Conservation (phyloP, 1,140 invertebrate genomes). For the Caenorhabditis inopinata region DNA sequence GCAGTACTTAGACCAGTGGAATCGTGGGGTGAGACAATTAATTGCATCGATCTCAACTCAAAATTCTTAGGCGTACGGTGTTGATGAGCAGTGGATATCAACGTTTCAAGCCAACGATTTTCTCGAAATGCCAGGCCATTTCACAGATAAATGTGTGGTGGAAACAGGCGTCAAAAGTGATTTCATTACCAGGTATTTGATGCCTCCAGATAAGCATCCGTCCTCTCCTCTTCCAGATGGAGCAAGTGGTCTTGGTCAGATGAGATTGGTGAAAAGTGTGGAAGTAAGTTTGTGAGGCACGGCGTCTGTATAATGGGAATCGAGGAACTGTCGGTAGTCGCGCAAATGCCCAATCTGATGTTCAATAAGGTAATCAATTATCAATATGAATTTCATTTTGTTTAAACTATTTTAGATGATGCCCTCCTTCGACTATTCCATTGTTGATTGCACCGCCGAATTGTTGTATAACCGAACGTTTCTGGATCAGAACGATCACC, state of each 20-base stretch:
- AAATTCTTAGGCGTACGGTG: constrained; percentile 2
- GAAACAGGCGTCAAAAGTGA: constrained; percentile 17
- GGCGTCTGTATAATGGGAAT: constrained; percentile 22
- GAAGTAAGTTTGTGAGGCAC: background rate
- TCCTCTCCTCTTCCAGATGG: too few relatives aligned
- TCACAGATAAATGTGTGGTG: background rate
- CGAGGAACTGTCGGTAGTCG: background rate
- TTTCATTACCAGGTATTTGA: background rate
- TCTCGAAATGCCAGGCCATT: constrained; percentile 20
- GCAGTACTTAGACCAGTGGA: background rate
- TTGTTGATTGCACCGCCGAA: background rate
- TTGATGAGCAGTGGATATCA: background rate
- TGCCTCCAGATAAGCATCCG: too few relatives aligned
- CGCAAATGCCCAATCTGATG: constrained; percentile 21
- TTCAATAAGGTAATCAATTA: constrained; percentile 1
- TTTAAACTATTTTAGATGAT: background rate
- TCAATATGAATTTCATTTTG: background rate
- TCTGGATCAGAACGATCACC: background rate
- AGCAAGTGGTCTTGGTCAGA: constrained; percentile 8
- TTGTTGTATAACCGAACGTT: background rate
- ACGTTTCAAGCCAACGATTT: constrained; percentile 26
- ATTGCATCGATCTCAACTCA: too few relatives aligned
- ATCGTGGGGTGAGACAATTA: background rate
- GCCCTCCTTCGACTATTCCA: background rate
- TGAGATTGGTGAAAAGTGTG: background rate